Percentiles rank a stretch among this genome's conserved stretches.
phyloP scores from a whole-genome alignment of 1,140 invertebrate species.

The Drosophila suzukii region DNA sequence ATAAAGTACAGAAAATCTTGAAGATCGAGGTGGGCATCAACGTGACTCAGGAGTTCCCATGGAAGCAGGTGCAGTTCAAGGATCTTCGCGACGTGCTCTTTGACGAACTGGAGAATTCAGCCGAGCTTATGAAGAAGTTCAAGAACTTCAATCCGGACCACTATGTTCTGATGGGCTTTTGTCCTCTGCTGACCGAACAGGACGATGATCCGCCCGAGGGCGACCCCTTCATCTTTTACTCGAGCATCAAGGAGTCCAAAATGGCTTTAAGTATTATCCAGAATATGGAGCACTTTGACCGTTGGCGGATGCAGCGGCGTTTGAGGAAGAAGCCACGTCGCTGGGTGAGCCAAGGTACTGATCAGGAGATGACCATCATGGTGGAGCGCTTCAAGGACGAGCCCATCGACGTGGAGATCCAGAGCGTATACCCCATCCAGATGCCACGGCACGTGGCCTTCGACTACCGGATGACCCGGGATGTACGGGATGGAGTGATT shows the following conservation, averaged over 20 bases:
- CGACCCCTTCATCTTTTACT: constrained; percentile 88
- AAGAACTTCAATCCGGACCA: constrained; percentile 85
- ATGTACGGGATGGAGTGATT: constrained; percentile 88
- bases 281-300: constrained; percentile 87
- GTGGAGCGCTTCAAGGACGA: constrained; percentile 86
- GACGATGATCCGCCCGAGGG: constrained; percentile 86
- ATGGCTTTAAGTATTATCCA: constrained; percentile 85
- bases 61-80: constrained; percentile 88
- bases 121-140: constrained; percentile 85
- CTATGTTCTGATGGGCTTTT: constrained; percentile 89
- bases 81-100: constrained; percentile 87
- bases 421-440: constrained; percentile 86
- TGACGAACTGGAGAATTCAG: constrained; percentile 84
- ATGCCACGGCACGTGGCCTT: constrained; percentile 83
- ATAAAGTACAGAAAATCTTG: constrained; percentile 82
- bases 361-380: constrained; percentile 86
- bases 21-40: constrained; percentile 86
- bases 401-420: constrained; percentile 88
- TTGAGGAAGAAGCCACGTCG: constrained; percentile 87
- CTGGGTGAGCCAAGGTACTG: constrained; percentile 88
- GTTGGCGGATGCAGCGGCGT: constrained; percentile 86
- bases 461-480: constrained; percentile 84
- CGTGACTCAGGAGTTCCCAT: constrained; percentile 90
- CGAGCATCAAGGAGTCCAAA: constrained; percentile 84
- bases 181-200: constrained; percentile 87